Evolutionary conservation across 2,113 vertebrate species (phyloP), one percentile per base, ranked within the genome.

Genomic region (Alectura lathami): DNA sequence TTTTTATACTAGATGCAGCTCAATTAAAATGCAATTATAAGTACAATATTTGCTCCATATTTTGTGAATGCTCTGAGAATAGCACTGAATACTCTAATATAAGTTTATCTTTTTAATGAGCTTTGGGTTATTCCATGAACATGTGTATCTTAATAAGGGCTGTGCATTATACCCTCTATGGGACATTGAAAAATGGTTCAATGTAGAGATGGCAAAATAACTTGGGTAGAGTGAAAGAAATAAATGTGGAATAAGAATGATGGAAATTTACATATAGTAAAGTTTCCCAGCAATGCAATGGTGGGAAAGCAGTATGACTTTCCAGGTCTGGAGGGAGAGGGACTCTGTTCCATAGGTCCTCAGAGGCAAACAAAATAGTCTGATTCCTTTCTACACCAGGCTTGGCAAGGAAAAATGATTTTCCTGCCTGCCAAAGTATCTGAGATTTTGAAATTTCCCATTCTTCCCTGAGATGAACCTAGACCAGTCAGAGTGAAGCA

Each of bases 21-120:
- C 94, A 95, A 96, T 97, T 97, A 96, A 98, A 98, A 95, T 93
- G 82, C 74, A 95, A 95, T 97, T 97, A 96, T 93, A 93, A 91
- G 70, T 78, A 83, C 89, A 93, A 75, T 83, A 91, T 97, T 97
- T 94, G 78, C 68, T 81, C 74, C 83, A 76, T 92, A 92, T 97
- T 97, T 95, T 94, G 64, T 96, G 93, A 86, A 91, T 64, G 85
- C 73, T 94, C 88, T 97, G 79, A 81, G 74, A 94, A 92, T 94
- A 89, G 76, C 45, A 57, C 48, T 66, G 67, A 76, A 88, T 56
- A 84, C 40, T 88, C 68, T 48, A 92, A n/a, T 89, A 82, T 64
- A 97, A 91, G 72, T 87, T 96, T 94, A 88, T 96, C 89, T 95
- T 96, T 93, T 87, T 94, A 96, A 96, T 91, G 91, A 97, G 89